These are phyloP conservation scores for Boleophthalmus pectinirostris DNA, from an alignment of 2,113 vertebrate species.

Conservation along the genomic window DNA sequence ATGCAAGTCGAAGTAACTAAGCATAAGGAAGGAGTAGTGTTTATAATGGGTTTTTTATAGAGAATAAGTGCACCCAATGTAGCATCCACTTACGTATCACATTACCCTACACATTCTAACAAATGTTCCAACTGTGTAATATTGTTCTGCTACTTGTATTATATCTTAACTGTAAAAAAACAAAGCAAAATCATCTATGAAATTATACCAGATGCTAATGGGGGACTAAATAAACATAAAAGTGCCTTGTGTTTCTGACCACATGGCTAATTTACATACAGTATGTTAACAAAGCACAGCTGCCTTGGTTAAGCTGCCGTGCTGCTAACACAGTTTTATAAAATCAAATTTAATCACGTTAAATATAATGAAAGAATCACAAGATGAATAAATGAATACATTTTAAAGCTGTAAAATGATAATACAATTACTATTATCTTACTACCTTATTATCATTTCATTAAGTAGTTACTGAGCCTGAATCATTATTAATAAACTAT, in stretches of 20 bases:
- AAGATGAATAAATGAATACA: no score
- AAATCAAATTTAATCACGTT: no score
- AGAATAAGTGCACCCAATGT: constrained; percentile 22
- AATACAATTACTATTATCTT: no score
- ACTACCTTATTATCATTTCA: no score
- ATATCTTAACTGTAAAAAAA: not conserved
- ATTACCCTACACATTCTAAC: not conserved
- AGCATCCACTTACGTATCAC: constrained; percentile 16
- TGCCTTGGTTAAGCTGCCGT: not conserved
- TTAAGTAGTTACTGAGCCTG: no score
- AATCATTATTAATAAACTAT: no score
- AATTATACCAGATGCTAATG: not conserved
- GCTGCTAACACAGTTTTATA: not conserved
- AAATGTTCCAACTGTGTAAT: not conserved
- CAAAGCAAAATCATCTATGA: not conserved
- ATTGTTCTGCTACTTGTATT: not conserved
- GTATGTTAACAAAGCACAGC: not conserved
- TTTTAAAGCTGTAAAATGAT: no score
- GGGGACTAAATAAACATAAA: not conserved
- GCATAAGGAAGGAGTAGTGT: constrained; percentile 11
- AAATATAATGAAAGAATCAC: no score
- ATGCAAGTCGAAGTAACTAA: constrained; percentile 42
- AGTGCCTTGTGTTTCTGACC: not conserved
- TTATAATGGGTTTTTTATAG: constrained; percentile 39
- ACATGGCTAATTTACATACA: not conserved